Conservation (phyloP, 2,113 vertebrate species). For the Cynocephalus volans region DNA sequence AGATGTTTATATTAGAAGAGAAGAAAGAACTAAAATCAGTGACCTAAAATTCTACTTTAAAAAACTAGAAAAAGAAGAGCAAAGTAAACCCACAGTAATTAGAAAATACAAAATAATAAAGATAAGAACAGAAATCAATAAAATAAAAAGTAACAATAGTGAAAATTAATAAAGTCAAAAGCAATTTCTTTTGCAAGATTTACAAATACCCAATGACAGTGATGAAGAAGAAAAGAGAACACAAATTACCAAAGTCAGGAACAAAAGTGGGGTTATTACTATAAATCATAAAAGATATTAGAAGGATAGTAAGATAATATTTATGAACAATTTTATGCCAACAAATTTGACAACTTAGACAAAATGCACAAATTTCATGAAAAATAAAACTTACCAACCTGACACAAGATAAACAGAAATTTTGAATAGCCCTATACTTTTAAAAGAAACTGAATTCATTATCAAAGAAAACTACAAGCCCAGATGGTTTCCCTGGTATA, state of each 20-base stretch:
- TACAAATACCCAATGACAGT: neutral
- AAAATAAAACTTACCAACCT: slow-evolving; percentile 16
- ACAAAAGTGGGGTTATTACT: neutral
- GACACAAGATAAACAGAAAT: slow-evolving; percentile 12
- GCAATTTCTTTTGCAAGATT: slow-evolving; percentile 2
- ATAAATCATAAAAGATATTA: neutral
- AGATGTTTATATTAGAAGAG: neutral
- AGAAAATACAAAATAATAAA: slow-evolving; percentile 18
- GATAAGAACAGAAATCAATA: neutral
- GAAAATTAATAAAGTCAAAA: slow-evolving; percentile 43
- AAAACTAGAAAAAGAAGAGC: neutral
- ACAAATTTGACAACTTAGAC: neutral
- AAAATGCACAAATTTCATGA: slow-evolving; percentile 29
- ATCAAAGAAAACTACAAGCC: slow-evolving; percentile 3
- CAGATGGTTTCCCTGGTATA: neutral
- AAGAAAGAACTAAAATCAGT: slow-evolving; percentile 4
- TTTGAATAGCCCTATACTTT: neutral
- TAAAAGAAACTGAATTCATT: neutral
- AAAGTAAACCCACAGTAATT: slow-evolving; percentile 12
- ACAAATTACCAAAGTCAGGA: neutral
- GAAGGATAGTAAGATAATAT: neutral
- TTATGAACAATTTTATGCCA: neutral
- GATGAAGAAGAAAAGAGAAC: neutral
- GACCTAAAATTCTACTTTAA: neutral
- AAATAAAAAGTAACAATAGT: slow-evolving; percentile 16